These are phyloP conservation scores for Pinctada fucata DNA, from an alignment of 2,888 invertebrate genomes.

Conservation along the genomic window DNA sequence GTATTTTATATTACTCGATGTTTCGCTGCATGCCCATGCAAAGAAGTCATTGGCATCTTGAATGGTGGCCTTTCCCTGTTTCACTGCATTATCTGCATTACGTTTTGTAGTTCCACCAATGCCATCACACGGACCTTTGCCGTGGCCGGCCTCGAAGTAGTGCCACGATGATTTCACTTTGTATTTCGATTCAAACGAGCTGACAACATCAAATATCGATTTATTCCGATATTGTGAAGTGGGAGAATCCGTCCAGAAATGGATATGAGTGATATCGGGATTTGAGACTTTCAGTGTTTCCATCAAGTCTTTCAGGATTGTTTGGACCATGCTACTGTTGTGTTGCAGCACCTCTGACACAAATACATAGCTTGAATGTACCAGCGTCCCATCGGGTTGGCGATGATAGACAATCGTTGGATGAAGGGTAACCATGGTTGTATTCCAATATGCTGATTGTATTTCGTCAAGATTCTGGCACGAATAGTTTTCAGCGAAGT, in stretches of 20 bases:
- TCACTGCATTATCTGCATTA: slow-evolving; percentile 19
- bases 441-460: slow-evolving; percentile 33
- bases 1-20: background rate
- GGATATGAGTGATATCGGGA: slow-evolving; percentile 7
- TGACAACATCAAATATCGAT: slow-evolving; percentile 38
- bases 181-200: slow-evolving; percentile 20
- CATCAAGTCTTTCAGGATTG: slow-evolving; percentile 23
- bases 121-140: slow-evolving; percentile 15
- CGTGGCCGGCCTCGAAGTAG: slow-evolving; percentile 19
- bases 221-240: slow-evolving; percentile 46
- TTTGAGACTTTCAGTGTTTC: slow-evolving; percentile 1
- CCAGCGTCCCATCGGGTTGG: slow-evolving; percentile 6
- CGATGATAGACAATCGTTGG: slow-evolving; percentile 18
- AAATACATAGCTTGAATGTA: slow-evolving; percentile 8
- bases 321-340: slow-evolving; percentile 26
- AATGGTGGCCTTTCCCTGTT: background rate
- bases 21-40: background rate
- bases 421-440: slow-evolving; percentile 13
- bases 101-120: slow-evolving; percentile 10
- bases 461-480: slow-evolving; percentile 34
- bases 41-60: slow-evolving; percentile 24
- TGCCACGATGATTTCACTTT: slow-evolving; percentile 17
- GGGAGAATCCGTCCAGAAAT: slow-evolving; percentile 49
- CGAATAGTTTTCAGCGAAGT: slow-evolving; percentile 44
- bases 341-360: slow-evolving; percentile 14